Base-by-base conservation (phyloP, 2,113 vertebrate species). In the Alectura lathami region DNA sequence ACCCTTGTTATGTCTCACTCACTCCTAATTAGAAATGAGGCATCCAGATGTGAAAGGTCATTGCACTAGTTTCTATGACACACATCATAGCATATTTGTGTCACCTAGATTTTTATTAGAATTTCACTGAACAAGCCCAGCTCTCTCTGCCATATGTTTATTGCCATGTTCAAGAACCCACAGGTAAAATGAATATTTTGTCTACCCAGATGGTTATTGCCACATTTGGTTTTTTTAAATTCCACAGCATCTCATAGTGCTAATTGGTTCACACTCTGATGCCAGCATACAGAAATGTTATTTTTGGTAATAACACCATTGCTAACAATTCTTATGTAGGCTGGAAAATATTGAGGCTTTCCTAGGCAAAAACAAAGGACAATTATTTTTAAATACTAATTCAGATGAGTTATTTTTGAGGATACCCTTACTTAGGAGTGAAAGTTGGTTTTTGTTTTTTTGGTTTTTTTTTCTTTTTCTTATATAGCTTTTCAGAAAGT, bases 31-130 rank as follows among this genome's bases (percentile, higher is more conserved):
- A 95, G 89, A 93, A 88, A 73, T 57, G 86, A 95, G 69, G 62
- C 34, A 81, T 89, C 80, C 92, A 93, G 92, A 94, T 96, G 95
- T 90, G 92, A 96, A 95, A 93, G 93, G 95, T 96, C 84, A 59
- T 96, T 96, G 79, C 42, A 38, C 63, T 53, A 66, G 80, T 78
- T 94, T 93, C 88, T 81, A 10, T 94, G 91, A 89, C 85, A 91
- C 86, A 80, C 87, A 90, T 97, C 94, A 87, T 26, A 81, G 80
- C 2, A 4, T 89, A 96, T 96, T 96, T 95, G 77, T 92, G 93
- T 95, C 93, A 94, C 80, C 62, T 76, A 51, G 83, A 72, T 92
- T 96, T 96, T 96, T 86, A 96, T 97, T 95, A 94, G 93, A 86
- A 84, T 93, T 66, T 90, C 83, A 45, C 70, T 63, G 83, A 96